These are phyloP conservation scores for Arge pagana DNA, from an alignment of 2,888 invertebrate species.

Conservation along the genomic window DNA sequence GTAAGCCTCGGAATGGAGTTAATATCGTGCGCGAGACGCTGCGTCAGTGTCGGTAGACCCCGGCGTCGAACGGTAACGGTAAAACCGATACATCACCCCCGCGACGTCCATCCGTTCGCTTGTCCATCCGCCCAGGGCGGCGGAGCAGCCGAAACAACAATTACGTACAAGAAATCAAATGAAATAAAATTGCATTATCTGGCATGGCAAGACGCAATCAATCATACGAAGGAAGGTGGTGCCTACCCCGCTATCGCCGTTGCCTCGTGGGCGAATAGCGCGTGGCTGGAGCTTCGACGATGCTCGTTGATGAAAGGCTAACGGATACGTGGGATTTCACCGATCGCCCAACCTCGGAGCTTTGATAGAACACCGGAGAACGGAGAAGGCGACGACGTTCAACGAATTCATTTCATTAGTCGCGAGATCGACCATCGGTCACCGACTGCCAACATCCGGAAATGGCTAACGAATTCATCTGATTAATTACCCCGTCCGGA, in stretches of 20 bases:
- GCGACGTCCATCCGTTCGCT: slow-evolving; percentile 30
- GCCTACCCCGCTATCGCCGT: slow-evolving; percentile 2
- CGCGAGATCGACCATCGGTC: slow-evolving; percentile 35
- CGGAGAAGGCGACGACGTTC: slow-evolving; percentile 4
- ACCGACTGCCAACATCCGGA: slow-evolving; percentile 33
- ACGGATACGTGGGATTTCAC: slow-evolving; percentile 14
- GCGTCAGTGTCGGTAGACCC: slow-evolving; percentile 9
- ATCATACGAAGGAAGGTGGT: slow-evolving; percentile 42
- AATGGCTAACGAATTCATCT: slow-evolving; percentile 31
- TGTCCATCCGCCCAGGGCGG: slow-evolving; percentile 44
- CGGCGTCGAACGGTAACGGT: slow-evolving; percentile 36
- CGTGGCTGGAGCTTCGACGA: background rate
- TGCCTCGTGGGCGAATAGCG: slow-evolving; percentile 4
- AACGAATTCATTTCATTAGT: slow-evolving; percentile 34
- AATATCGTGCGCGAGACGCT: slow-evolving; percentile 33
- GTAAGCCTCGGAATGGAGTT: slow-evolving; percentile 36
- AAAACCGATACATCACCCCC: slow-evolving; percentile 53
- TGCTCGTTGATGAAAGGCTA: background rate
- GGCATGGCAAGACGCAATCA: slow-evolving; percentile 56
- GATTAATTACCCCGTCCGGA: slow-evolving; percentile 32
- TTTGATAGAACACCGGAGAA: slow-evolving; percentile 9
- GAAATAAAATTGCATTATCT: slow-evolving; percentile 59
- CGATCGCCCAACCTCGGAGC: slow-evolving; percentile 10
- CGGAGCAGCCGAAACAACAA: slow-evolving; percentile 55
- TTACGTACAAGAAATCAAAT: slow-evolving; percentile 56